These are phyloP conservation scores for Gasterosteus nipponicus DNA, from an alignment of 2,113 vertebrate species.

Conservation along the genomic window DNA sequence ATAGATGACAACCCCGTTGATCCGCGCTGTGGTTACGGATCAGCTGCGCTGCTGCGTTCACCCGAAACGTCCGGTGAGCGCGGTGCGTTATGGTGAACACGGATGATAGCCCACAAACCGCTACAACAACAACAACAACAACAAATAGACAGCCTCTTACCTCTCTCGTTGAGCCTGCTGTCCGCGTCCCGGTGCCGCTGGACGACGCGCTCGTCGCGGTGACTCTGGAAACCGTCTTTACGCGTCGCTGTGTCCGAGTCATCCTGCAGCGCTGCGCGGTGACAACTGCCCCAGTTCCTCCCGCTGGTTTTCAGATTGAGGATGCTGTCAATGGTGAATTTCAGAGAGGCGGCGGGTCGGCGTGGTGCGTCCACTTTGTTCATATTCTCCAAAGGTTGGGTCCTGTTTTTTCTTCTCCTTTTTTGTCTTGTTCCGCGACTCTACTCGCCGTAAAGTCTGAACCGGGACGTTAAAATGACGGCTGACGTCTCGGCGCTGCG, in stretches of 20 bases:
- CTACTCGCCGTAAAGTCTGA: conserved; percentile 25
- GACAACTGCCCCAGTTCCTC: conserved; percentile 70
- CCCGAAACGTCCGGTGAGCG: background rate
- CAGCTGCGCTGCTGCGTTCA: background rate
- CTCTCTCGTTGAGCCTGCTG: conserved; percentile 52
- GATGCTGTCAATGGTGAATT: conserved; percentile 86
- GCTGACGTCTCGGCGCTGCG: conserved; percentile 56
- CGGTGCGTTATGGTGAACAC: conserved; percentile 28
- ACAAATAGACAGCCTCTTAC: conserved; percentile 55
- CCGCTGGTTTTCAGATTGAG: conserved; percentile 81
- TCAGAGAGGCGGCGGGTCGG: conserved; percentile 80
- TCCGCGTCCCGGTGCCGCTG: conserved; percentile 44
- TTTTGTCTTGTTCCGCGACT: conserved; percentile 40
- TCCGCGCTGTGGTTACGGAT: background rate
- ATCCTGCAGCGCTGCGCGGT: conserved; percentile 54
- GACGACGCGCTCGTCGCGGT: conserved; percentile 47
- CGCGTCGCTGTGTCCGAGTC: conserved; percentile 43
- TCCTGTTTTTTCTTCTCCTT: conserved; percentile 5
- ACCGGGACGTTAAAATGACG: conserved; percentile 44
- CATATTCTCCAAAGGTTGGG: conserved; percentile 77
- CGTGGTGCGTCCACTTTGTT: conserved; percentile 82
- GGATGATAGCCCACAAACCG: background rate
- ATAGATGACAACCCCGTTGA: conserved; percentile 20
- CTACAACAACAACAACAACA: background rate
- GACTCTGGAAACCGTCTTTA: conserved; percentile 62